Evolutionary conservation across 2,797 vertebrate species (phyloP).

Genomic region (Schizothorax lantsangensis): DNA sequence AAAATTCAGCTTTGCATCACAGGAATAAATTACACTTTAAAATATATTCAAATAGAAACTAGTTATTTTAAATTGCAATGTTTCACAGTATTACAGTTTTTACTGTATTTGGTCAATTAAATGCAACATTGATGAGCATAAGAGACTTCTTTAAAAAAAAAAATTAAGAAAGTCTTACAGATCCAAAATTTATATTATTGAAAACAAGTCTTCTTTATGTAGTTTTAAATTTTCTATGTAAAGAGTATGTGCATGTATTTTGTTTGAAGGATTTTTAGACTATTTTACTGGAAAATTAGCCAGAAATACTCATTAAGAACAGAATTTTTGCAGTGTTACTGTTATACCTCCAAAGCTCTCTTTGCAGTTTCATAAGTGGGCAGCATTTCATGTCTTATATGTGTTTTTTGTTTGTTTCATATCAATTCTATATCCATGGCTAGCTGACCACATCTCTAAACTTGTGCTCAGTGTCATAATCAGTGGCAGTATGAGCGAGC

Average conservation of each 20-base stretch:
- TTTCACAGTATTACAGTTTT: not conserved
- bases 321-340: slow-evolving; percentile 16
- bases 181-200: not conserved
- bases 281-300: not conserved
- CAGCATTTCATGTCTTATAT: slow-evolving; percentile 25
- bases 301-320: not conserved
- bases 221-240: not conserved
- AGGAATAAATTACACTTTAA: not conserved
- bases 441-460: not conserved
- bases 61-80: not conserved
- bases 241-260: not conserved
- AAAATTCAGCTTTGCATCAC: not conserved
- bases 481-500: not conserved
- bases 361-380: not conserved
- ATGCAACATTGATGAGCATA: not conserved
- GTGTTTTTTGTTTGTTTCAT: not conserved
- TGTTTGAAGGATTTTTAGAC: not conserved
- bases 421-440: not conserved
- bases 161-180: not conserved
- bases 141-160: not conserved
- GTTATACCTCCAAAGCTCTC: slow-evolving; percentile 50
- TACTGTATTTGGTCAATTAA: not conserved
- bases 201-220: slow-evolving; percentile 6
- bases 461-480: not conserved
- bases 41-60: no score